These are phyloP conservation scores for Nipponacmea schrenckii DNA, from an alignment of 2,888 invertebrate genomes.

Conservation along the genomic window DNA sequence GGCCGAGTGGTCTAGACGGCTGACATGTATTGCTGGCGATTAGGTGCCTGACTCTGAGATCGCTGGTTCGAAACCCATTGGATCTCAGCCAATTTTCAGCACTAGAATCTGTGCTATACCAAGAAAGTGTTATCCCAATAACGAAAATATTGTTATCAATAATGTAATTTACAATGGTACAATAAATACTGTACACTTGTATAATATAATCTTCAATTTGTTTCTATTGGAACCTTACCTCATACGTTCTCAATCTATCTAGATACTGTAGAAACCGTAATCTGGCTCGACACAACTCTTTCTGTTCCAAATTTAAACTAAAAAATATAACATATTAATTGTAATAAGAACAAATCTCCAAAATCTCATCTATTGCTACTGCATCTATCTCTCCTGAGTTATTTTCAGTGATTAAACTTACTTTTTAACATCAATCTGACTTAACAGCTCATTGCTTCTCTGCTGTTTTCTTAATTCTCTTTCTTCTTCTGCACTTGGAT, in stretches of 20 bases:
- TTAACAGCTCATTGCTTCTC: constrained; percentile 53
- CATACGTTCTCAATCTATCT: constrained; percentile 79
- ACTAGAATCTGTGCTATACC: too few relatives aligned
- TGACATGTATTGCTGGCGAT: too few relatives aligned
- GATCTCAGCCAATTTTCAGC: too few relatives aligned
- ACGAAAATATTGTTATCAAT: too few relatives aligned
- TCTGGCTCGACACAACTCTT: constrained; percentile 76
- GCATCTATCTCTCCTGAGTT: too few relatives aligned
- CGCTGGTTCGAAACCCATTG: too few relatives aligned
- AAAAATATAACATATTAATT: background rate
- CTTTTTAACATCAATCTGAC: constrained; percentile 68
- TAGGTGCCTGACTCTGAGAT: too few relatives aligned
- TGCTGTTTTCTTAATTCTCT: constrained; percentile 45
- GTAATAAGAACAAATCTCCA: background rate
- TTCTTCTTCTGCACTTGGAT: constrained; percentile 43
- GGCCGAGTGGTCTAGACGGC: too few relatives aligned
- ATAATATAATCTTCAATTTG: background rate
- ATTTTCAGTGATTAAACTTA: constrained; percentile 28
- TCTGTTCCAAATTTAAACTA: constrained; percentile 75
- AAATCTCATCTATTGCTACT: background rate
- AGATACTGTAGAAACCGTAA: constrained; percentile 78
- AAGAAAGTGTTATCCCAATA: too few relatives aligned
- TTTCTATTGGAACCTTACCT: constrained; percentile 64
- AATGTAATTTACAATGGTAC: too few relatives aligned
- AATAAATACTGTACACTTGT: too few relatives aligned